phyloP scores from a whole-genome alignment of 1,140 invertebrate genomes.

The Bombus superbus region DNA sequence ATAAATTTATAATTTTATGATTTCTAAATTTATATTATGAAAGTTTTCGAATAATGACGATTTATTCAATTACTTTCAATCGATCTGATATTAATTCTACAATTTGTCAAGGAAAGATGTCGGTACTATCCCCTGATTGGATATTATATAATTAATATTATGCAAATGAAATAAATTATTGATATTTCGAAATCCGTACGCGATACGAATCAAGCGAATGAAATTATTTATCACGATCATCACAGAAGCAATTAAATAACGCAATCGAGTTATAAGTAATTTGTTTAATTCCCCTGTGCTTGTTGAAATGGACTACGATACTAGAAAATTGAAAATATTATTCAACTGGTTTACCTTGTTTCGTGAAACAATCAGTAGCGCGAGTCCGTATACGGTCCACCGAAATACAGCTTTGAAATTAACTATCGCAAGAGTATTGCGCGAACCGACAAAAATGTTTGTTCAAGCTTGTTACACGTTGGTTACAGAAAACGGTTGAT shows the following conservation, averaged over 20 bases:
- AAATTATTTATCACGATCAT: not conserved
- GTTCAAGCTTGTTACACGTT: not conserved
- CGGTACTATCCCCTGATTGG: not conserved
- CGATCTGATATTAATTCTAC: not conserved
- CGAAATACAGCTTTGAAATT: not conserved
- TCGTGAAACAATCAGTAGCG: not conserved
- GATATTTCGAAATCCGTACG: not conserved
- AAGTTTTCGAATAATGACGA: not conserved
- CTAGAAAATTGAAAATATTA: not conserved
- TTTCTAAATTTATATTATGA: not conserved
- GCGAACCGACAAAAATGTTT: not conserved
- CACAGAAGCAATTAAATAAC: not conserved
- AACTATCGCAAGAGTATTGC: not conserved
- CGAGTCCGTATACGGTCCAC: not conserved
- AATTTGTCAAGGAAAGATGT: not conserved
- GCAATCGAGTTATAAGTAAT: not conserved
- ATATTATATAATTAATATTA: not conserved
- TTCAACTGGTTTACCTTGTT: not conserved
- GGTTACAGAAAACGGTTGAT: not conserved
- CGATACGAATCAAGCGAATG: not conserved
- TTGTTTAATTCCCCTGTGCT: not conserved
- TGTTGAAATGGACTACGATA: not conserved
- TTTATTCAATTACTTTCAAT: not conserved
- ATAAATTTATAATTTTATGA: not conserved
- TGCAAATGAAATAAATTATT: not conserved